Conservation (phyloP, 2,797 vertebrate genomes). For the Nasua narica region DNA sequence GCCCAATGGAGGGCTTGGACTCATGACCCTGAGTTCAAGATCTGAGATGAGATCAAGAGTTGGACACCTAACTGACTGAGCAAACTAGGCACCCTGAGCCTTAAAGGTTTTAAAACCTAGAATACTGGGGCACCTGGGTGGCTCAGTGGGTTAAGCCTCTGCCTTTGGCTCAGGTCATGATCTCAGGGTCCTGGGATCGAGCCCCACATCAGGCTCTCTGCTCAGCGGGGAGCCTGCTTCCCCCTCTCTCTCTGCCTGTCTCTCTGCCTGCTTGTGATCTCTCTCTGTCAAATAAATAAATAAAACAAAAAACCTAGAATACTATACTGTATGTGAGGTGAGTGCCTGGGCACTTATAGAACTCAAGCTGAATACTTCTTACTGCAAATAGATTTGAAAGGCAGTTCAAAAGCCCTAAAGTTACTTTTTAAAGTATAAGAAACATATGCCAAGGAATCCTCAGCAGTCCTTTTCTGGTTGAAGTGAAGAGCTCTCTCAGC, state of each 20-base stretch:
- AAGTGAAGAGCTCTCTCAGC: constrained; percentile 28
- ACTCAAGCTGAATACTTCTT: constrained; percentile 67
- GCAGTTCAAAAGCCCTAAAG: constrained; percentile 53
- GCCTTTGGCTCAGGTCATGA: too few relatives aligned
- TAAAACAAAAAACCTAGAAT: neutral
- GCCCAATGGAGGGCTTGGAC: neutral
- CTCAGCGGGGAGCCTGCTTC: too few relatives aligned
- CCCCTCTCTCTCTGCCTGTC: too few relatives aligned
- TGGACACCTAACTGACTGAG: neutral
- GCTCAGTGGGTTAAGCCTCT: too few relatives aligned
- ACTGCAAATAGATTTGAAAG: constrained; percentile 73
- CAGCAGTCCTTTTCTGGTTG: constrained; percentile 62
- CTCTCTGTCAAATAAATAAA: too few relatives aligned
- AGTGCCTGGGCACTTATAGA: constrained; percentile 33
- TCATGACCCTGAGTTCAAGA: neutral
- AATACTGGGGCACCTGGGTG: neutral
- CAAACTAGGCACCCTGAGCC: neutral
- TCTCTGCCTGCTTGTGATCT: too few relatives aligned
- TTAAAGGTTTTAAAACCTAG: constrained; percentile 43
- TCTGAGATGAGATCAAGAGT: neutral
- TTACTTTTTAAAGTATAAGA: constrained; percentile 76
- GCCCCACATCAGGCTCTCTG: too few relatives aligned
- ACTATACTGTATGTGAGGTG: neutral
- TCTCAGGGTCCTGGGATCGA: too few relatives aligned
- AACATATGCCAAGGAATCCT: constrained; percentile 54